These are phyloP conservation scores for Diploscapter pachys DNA, from an alignment of 1,140 invertebrate genomes.

Conservation along the genomic window DNA sequence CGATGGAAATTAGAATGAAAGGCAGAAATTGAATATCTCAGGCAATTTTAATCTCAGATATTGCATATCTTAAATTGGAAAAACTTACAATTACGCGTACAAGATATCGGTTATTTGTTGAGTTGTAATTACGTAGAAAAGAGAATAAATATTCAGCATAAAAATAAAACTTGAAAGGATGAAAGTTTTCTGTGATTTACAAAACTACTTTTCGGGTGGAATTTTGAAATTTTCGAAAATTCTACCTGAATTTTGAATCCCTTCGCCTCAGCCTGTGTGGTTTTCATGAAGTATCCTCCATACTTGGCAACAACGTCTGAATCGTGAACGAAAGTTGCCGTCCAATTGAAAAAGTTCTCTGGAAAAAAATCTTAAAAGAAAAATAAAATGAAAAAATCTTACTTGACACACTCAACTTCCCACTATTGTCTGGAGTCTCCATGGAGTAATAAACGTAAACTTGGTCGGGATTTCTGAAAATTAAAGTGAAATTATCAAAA, in stretches of 20 bases:
- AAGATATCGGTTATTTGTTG: too few relatives aligned
- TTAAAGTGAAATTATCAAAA: too few relatives aligned
- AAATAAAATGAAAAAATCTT: too few relatives aligned
- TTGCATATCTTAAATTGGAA: too few relatives aligned
- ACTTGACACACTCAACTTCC: background rate
- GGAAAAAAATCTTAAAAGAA: background rate
- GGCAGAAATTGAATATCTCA: too few relatives aligned
- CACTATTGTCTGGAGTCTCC: conserved; percentile 28
- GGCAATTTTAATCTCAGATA: too few relatives aligned
- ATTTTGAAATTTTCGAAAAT: conserved; percentile 1
- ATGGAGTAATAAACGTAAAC: conserved; percentile 22
- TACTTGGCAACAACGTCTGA: conserved; percentile 59
- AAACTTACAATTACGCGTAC: too few relatives aligned
- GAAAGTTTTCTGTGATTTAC: too few relatives aligned
- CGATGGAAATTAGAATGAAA: too few relatives aligned
- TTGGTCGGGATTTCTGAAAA: background rate
- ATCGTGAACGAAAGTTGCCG: conserved; percentile 65
- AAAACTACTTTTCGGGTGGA: background rate
- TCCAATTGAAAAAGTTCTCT: conserved; percentile 65
- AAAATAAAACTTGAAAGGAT: too few relatives aligned
- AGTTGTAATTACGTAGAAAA: too few relatives aligned
- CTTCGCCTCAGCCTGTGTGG: conserved; percentile 23
- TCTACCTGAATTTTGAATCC: conserved; percentile 23
- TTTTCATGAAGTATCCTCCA: conserved; percentile 39
- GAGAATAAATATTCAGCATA: too few relatives aligned